Base-by-base conservation (phyloP, 2,888 invertebrate species). In the Tupiocoris notatus region DNA sequence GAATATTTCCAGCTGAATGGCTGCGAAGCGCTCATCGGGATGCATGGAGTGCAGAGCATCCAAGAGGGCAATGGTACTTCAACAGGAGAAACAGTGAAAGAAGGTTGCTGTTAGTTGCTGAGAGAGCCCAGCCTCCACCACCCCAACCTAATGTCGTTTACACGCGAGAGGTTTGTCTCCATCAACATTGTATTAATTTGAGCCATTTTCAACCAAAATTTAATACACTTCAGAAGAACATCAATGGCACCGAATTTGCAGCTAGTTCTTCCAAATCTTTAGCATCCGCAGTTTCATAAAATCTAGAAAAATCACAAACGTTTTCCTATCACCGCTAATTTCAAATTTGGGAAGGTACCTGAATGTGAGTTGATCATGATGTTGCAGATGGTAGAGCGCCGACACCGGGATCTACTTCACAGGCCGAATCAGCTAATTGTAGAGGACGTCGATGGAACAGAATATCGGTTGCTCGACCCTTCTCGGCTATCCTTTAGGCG, bases 31-130 rank as follows among this genome's bases (percentile, higher is more conserved):
- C 67, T 82, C 86, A 90, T 83, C 88, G 91, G 83, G 93, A 94
- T 87, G 94, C 94, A 25, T 94, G 94, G 94, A 93, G 93, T 82
- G 93, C 93, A 58, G 92, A 81, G n/a, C 79, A 80, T 88, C 89
- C 88, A 74, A 81, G 82, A 20, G 81, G 83, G 22, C 89, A 90
- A 81, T 91, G 91, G 91, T 90, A 90, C 82, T 91, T 91, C 83
- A 91, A 91, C 84, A 88, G 90, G 80, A 87, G 89, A 81, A 88
- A 89, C 80, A 85, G 62, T 66, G 80, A 65, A 22, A 67, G 68
- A 73, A 25, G 82, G 77, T 68, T 80, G 20, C 23, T 81, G 17
- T 80, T 81, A 2, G 62, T 80, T n/a, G 79, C 77, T 56, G 73
- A 78, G 58, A 68, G 75, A 25, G 22, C 68, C n/a, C 67, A 23